Conservation (phyloP, 2,113 vertebrate species). For the Mobula hypostoma region DNA sequence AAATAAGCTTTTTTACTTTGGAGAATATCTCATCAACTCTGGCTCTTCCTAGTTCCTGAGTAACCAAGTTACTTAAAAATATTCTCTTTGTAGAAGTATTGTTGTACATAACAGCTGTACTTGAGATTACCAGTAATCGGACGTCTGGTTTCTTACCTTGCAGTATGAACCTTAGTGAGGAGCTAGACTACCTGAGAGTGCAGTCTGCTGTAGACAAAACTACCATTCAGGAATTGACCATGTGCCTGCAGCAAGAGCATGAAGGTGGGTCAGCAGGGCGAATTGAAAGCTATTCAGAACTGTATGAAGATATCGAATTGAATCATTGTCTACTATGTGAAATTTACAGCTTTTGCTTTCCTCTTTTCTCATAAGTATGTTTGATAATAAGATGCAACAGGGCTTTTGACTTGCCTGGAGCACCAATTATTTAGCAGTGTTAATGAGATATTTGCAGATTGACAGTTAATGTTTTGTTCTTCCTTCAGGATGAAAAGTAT, state of each 20-base stretch:
- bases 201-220: slow-evolving; percentile 60
- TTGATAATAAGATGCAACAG: not conserved
- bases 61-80: not conserved
- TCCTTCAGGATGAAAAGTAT: too few species aligned
- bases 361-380: not conserved
- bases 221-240: slow-evolving; percentile 60
- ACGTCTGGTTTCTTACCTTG: slow-evolving; percentile 35
- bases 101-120: too few species aligned
- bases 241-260: slow-evolving; percentile 55
- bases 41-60: not conserved
- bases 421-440: not conserved
- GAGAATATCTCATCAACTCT: not conserved
- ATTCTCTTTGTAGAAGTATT: not conserved
- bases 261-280: slow-evolving; percentile 50
- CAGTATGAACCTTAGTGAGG: slow-evolving; percentile 71
- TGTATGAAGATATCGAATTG: not conserved
- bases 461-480: too few species aligned
- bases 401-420: not conserved
- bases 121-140: not conserved
- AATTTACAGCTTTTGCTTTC: not conserved
- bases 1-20: not conserved
- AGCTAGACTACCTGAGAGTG: slow-evolving; percentile 69
- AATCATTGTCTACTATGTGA: not conserved
- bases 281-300: not conserved
- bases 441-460: not conserved